Base-by-base conservation (phyloP, 1,140 invertebrate genomes). In the Cherax destructor region DNA sequence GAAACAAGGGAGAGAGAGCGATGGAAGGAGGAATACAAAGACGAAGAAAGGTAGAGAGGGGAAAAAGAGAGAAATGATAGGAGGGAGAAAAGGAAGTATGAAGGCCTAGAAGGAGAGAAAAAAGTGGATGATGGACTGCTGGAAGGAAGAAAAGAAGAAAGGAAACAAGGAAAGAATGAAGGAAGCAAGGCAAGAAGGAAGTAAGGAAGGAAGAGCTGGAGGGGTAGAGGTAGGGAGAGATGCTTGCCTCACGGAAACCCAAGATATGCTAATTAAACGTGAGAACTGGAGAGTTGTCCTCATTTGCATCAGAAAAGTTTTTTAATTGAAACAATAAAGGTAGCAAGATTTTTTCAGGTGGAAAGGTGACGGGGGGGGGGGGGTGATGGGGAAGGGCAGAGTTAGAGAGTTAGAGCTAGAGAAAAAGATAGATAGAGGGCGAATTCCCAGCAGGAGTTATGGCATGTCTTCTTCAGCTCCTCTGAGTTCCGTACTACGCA, bases 311-410 rank as follows among this genome's bases (percentile, higher is more conserved):
- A 80, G 86, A 88, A 88, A 88, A 88, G 86, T 86, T 88, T 88
- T 88, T 88, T 88, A 88, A 88, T 88, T 88, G 86, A 77, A 88
- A 88, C 86, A 88, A 88, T 88, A 88, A 88, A 88, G 86, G 86
- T 88, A 88, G 76, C 50, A 56, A 50, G 77, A 79, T 59, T 87
- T 87, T 87, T 78, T 76, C 56, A 13, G 47, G n/a, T 7, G 13
- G n/a, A 7, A 78, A 6, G 76, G 18, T 13, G 30, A 6, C 5
- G 76, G 41, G 76, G 41, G 30, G 41, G 49, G 11, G 49, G 21
- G 49, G 21, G 76, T 41, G 21, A 78, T n/a, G 18, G 6, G 1
- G 30, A 78, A 30, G 16, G 3, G 16, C 9, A 65, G 61, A 65
- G 61, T 5, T 10, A 65, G 61, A 65, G 61, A 65, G 61, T 1